Percentiles rank a stretch among this genome's conserved stretches.
Conservation (phyloP, 2,888 invertebrate species). For the Drosophila falleni region DNA sequence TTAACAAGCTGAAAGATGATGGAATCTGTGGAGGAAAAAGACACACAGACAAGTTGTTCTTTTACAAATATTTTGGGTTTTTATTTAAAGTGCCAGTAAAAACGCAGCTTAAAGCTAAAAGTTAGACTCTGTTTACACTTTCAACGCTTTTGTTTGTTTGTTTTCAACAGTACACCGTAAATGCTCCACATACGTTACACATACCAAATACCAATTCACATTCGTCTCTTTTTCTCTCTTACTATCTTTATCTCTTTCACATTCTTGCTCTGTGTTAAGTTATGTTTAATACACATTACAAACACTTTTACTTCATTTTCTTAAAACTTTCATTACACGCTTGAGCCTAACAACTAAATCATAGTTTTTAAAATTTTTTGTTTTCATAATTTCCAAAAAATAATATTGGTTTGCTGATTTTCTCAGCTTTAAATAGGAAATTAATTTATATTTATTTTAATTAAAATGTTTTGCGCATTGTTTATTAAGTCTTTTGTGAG, state of each 20-base stretch:
- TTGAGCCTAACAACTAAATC: conserved; percentile 59
- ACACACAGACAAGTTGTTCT: conserved; percentile 23
- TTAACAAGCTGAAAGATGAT: conserved; percentile 2
- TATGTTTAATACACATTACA: conserved; percentile 64
- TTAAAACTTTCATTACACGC: conserved; percentile 22
- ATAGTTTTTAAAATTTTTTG: conserved; percentile 17
- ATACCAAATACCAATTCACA: conserved; percentile 50
- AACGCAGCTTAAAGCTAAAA: conserved; percentile 82
- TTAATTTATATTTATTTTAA: conserved; percentile 25
- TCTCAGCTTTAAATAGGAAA: conserved; percentile 60
- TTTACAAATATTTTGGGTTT: conserved; percentile 74
- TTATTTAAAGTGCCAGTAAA: conserved; percentile 83
- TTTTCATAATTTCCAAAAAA: conserved; percentile 19
- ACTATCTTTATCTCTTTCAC: not conserved
- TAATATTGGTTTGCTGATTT: conserved; percentile 29
- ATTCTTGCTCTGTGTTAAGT: conserved; percentile 27
- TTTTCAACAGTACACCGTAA: conserved; percentile 75
- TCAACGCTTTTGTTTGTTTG: conserved; percentile 66
- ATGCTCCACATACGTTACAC: conserved; percentile 54
- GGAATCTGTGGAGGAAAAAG: not conserved
- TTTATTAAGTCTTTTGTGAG: conserved; percentile 58
- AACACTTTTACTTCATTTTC: conserved; percentile 47
- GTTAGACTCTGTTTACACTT: conserved; percentile 81
- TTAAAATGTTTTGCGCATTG: conserved; percentile 54
- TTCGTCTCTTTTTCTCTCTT: conserved; percentile 17